These are phyloP conservation scores for Hecatera dysodea DNA, from an alignment of 2,888 invertebrate genomes.

Conservation along the genomic window DNA sequence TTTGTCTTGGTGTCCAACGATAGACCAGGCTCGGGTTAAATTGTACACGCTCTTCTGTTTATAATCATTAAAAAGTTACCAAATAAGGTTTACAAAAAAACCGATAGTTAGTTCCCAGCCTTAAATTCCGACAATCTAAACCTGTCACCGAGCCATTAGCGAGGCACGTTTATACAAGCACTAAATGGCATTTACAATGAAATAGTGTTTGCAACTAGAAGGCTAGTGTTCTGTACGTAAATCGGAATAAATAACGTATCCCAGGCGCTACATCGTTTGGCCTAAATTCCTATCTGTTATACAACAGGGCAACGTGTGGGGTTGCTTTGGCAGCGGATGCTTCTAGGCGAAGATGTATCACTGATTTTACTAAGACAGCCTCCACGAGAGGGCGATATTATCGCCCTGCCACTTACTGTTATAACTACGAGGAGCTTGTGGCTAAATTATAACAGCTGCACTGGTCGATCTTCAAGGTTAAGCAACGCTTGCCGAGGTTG, in stretches of 20 bases:
- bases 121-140: slow-evolving; percentile 9
- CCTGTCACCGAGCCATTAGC: slow-evolving; percentile 47
- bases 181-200: slow-evolving; percentile 60
- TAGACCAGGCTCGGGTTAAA: too few species aligned
- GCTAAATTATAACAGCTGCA: too few species aligned
- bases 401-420: too few species aligned
- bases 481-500: too few species aligned
- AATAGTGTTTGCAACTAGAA: slow-evolving; percentile 59
- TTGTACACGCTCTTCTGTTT: too few species aligned
- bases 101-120: background rate
- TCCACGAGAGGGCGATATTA: background rate
- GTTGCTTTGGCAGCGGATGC: slow-evolving; percentile 39
- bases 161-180: slow-evolving; percentile 29
- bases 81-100: background rate
- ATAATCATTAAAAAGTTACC: too few species aligned
- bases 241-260: slow-evolving; percentile 75
- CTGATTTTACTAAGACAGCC: background rate
- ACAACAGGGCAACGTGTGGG: slow-evolving; percentile 43
- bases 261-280: slow-evolving; percentile 66
- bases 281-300: slow-evolving; percentile 74
- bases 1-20: too few species aligned
- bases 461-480: too few species aligned
- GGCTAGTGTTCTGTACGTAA: slow-evolving; percentile 60
- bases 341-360: background rate
- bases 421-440: too few species aligned